Evolutionary conservation across 2,888 invertebrate species (phyloP), one percentile per base, ranked within the genome.

Genomic region (Aromia moschata): DNA sequence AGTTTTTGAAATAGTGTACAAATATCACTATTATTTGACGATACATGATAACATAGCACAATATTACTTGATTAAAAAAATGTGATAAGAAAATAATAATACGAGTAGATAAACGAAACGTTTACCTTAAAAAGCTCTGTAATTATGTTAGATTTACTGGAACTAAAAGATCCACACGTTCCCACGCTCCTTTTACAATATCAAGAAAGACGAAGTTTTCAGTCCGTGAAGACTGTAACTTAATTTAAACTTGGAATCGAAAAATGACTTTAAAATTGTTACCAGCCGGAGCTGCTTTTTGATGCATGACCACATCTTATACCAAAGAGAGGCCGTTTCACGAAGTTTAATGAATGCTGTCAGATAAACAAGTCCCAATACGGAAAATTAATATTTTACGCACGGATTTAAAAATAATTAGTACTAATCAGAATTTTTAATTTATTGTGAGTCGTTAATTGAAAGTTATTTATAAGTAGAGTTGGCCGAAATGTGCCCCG

Each of bases 191-290:
- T 11, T n/a, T 2, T n/a, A 2, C 11, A 11, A 33, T 33, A 10
- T n/a, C 2, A 33, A 33, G 33, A 33, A 11, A 33, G 11, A 2
- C n/a, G 3, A 33, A 33, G 33, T 33, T n/a, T 33, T 33, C 2
- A 2, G 33, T 33, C n/a, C 11, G 33, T 33, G 11, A n/a, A 7
- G 11, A 11, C 33, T 33, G n/a, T 2, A 33, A 33, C 33, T 33
- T 33, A 33, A 33, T 33, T 33, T 33, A 33, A 33, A 33, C 33
- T 33, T 33, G 5, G 33, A 33, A 33, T 33, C 33, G 33, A 33
- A 33, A 33, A n/a, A 33, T 33, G 7, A 11, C 5, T 7, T 33
- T 11, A 2, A 33, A 11, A 33, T 33, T 7, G 33, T 33, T 10
- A 11, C 5, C 25, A 25, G 25, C 3, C 4, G 7, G 25, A 25